Base-by-base conservation (phyloP, 2,113 vertebrate genomes). In the Rattus norvegicus region DNA sequence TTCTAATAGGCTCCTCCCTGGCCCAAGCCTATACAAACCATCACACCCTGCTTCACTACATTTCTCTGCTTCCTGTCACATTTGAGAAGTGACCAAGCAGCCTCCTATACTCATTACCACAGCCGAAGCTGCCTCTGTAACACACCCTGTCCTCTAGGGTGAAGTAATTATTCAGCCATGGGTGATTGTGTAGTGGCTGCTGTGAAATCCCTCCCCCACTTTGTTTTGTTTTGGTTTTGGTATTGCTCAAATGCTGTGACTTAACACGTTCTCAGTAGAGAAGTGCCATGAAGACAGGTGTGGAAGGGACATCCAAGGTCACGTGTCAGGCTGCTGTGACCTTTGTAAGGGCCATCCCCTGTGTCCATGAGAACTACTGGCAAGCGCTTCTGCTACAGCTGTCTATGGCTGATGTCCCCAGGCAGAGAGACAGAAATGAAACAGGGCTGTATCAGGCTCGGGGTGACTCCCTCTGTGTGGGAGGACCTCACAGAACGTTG, bases 361-460 rank as follows among this genome's bases (percentile, higher is more conserved):
- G 49, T 7, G 2, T 7, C 8, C 16, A 16, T 20, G 49, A 54
- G 30, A 52, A 30, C 30, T 54, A 4, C 52, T 80, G 30, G 7
- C 17, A 56, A 1, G 52, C 19, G 8, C 30, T 80, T 69, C 30
- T 54, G 4, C 20, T 56, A 14, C 1, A 12, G 33, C 19, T n/a
- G 52, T 59, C 20, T 81, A 1, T 36, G 7, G 5, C 2, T 36
- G 39, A 26, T n/a, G 13, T 6, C 16, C 33, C 24, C 17, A 16
- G 5, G 11, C 49, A 47, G 49, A 79, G 26, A 36, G 16, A 28
- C 24, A 28, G 73, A 36, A 20, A 26, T 0, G 9, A 7, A 70
- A 28, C 2, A 0, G 7, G 7, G 26, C 36, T 52, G 4, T 0
- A 14, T 33, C 19, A 28, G 11, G n/a, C 47, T 47, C 26, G 47